These are phyloP conservation scores for Heliconius congener DNA, from an alignment of 1,140 invertebrate species.

Conservation along the genomic window DNA sequence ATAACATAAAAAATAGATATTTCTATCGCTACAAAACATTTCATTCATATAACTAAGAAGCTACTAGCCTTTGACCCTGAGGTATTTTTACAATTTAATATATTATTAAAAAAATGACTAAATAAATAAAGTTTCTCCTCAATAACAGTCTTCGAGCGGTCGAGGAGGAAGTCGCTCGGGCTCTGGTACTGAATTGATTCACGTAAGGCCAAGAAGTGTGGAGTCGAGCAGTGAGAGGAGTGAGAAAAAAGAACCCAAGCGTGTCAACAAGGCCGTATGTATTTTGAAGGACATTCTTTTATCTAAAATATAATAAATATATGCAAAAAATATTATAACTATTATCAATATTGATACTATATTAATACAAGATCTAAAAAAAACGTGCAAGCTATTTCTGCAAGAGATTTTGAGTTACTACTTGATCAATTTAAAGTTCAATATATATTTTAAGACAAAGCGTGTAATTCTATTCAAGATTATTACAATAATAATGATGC, in stretches of 20 bases:
- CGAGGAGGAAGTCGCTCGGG: slow-evolving; percentile 51
- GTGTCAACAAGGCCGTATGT: background rate
- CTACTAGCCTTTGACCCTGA: background rate
- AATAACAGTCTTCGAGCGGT: slow-evolving; percentile 56
- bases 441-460: too few relatives aligned
- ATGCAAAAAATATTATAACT: too few relatives aligned
- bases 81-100: background rate
- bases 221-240: slow-evolving; percentile 61
- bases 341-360: too few relatives aligned
- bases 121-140: background rate
- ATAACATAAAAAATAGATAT: background rate
- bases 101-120: background rate
- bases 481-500: too few relatives aligned
- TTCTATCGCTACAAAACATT: too few relatives aligned
- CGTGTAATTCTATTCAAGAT: too few relatives aligned
- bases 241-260: slow-evolving; percentile 45
- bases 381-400: too few relatives aligned
- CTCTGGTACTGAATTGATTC: slow-evolving; percentile 58
- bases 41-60: background rate
- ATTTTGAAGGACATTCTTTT: background rate
- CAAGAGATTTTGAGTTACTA: too few relatives aligned
- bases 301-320: too few relatives aligned
- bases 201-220: slow-evolving; percentile 52
- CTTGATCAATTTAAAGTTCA: too few relatives aligned
- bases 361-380: too few relatives aligned